Evolutionary conservation across 53 echinoderm and acorn worm species (phyloP).

Genomic region (Astropecten irregularis): DNA sequence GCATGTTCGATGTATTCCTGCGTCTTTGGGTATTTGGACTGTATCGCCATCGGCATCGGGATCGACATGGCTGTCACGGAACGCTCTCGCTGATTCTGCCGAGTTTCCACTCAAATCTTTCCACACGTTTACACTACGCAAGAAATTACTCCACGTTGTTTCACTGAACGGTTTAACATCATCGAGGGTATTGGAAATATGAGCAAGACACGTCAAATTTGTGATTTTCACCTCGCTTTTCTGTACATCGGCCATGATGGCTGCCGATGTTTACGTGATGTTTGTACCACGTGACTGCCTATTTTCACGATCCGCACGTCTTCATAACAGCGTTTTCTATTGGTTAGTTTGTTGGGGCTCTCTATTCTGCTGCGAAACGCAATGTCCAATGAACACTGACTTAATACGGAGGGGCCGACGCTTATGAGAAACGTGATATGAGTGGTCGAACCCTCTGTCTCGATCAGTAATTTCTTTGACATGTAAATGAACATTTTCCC

Average conservation of each 20-base stretch:
- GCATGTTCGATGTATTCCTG: slow-evolving; percentile 8
- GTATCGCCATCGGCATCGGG: no score
- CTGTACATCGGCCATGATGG: background rate
- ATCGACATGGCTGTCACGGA: background rate
- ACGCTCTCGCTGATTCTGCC: slow-evolving; percentile 3
- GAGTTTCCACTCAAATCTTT: slow-evolving; percentile 6
- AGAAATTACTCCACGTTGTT: background rate
- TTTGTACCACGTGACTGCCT: no score
- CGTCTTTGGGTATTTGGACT: slow-evolving; percentile 15
- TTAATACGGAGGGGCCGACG: background rate
- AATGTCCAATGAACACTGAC: background rate
- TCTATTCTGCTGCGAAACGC: background rate
- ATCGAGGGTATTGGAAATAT: background rate
- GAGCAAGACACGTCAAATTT: background rate
- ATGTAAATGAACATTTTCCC: no score
- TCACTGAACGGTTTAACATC: background rate
- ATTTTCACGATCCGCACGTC: background rate
- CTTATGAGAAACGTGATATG: background rate
- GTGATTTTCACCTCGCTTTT: background rate
- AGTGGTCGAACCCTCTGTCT: no score
- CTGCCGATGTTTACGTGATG: no score
- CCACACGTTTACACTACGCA: background rate
- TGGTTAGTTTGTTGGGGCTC: background rate
- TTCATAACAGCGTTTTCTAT: slow-evolving; percentile 4
- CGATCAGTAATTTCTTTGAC: no score